Base-by-base conservation (phyloP, 1,140 invertebrate species). In the Tetragnatha versicolor region DNA sequence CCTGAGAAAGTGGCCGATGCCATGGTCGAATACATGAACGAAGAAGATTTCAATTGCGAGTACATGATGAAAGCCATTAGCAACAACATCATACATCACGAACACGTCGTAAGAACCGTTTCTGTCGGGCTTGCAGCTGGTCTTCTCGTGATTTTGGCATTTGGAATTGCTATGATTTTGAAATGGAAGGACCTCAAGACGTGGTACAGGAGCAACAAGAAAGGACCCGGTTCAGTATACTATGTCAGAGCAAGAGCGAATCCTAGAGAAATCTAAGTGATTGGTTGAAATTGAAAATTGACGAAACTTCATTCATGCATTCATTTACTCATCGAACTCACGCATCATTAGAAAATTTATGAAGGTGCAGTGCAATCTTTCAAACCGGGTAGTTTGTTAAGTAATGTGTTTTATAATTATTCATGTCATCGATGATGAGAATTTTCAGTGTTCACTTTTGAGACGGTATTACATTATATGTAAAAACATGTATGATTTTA, bases 211-310 rank as follows among this genome's bases (percentile, higher is more conserved):
- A 51, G 22, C 22, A 70, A 45, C 1, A 78, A 49, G n/a, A 70
- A 60, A 14, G 73, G 80, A 14, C 58, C 55, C 3, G 82, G 82
- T 3, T 79, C 82, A 1, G 81, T 83, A 17, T 83, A 83, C 55
- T 83, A 83, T 61, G 80, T 83, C 9, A 70, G 76, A 70, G 82
- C 82, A 14, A 37, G 82, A 3, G 69, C 78, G 1, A 76, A 78
- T 47, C 81, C 81, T 3, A 45, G 61, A 42, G 61, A 65, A 27
- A 65, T 65, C 27, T 42, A 29, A 25, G n/a, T n/a, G n/a, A n/a
- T n/a, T n/a, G n/a, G n/a, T n/a, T n/a, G n/a, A n/a, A n/a, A n/a
- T n/a, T n/a, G n/a, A n/a, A n/a, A n/a, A n/a, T n/a, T n/a, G n/a
- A n/a, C n/a, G n/a, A n/a, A n/a, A n/a, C n/a, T n/a, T n/a, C n/a